Percentiles rank a stretch among this genome's conserved stretches.
Conservation (phyloP, 2,888 invertebrate species). For the Ormyrus labotus region DNA sequence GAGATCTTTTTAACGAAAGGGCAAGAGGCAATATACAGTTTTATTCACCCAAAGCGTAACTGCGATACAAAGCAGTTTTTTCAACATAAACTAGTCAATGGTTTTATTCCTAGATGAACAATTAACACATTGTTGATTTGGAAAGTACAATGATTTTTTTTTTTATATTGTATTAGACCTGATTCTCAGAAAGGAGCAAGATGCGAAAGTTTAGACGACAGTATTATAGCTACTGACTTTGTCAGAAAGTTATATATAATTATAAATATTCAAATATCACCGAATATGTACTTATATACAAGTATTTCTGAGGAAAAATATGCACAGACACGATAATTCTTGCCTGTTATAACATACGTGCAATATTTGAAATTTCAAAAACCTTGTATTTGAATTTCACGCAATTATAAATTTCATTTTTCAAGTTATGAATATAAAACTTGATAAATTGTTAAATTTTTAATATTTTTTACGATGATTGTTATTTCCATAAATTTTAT, state of each 20-base stretch:
- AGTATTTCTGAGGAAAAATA: slow-evolving; percentile 26
- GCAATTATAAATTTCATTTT: not conserved
- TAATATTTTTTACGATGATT: not conserved
- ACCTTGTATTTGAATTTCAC: not conserved
- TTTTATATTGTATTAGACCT: slow-evolving; percentile 26
- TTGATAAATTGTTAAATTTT: not conserved
- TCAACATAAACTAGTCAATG: slow-evolving; percentile 49
- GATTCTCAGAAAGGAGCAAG: slow-evolving; percentile 15
- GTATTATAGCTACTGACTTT: slow-evolving; percentile 48
- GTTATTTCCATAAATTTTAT: no score
- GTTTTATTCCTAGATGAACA: slow-evolving; percentile 41
- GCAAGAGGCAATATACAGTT: slow-evolving; percentile 19
- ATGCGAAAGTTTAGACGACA: slow-evolving; percentile 25
- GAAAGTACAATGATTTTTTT: slow-evolving; percentile 42
- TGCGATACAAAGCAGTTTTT: slow-evolving; percentile 39
- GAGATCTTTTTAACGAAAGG: slow-evolving; percentile 3
- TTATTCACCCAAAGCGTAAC: slow-evolving; percentile 41
- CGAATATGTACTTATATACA: slow-evolving; percentile 12
- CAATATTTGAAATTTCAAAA: not conserved
- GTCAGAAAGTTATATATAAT: slow-evolving; percentile 4
- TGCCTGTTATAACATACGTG: slow-evolving; percentile 4
- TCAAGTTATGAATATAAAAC: not conserved
- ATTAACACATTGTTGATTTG: slow-evolving; percentile 23
- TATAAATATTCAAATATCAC: slow-evolving; percentile 11
- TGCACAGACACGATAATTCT: slow-evolving; percentile 18